Conservation (phyloP, 37 sponge, comb jelly and placozoan species). For the Spongilla lacustris region DNA sequence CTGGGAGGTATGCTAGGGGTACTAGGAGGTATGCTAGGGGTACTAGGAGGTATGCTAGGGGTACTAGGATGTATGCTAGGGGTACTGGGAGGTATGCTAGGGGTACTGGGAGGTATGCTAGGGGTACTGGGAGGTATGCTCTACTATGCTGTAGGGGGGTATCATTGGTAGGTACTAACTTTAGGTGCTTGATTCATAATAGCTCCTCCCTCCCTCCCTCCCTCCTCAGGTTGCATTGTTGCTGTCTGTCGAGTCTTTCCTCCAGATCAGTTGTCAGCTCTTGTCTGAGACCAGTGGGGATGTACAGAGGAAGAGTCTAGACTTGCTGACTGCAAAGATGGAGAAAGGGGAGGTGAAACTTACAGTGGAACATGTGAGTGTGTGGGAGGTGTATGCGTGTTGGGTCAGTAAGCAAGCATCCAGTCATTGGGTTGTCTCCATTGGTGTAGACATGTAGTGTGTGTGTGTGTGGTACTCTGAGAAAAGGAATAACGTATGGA, state of each 20-base stretch:
- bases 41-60: too few relatives aligned
- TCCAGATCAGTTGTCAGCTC: conserved; percentile 42
- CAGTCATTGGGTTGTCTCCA: too few relatives aligned
- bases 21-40: too few relatives aligned
- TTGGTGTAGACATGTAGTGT: background rate
- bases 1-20: too few relatives aligned
- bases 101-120: conserved; percentile 37
- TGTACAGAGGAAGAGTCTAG: conserved; percentile 43
- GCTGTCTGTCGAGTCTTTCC: conserved; percentile 44
- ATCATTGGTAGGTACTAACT: too few relatives aligned
- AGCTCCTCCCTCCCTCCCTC: too few relatives aligned
- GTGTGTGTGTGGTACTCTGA: background rate
- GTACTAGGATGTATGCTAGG: too few relatives aligned
- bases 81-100: too few relatives aligned
- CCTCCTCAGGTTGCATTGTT: conserved; percentile 38
- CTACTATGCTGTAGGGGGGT: too few relatives aligned
- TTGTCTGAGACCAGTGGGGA: conserved; percentile 4
- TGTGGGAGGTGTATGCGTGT: background rate
- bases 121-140: background rate
- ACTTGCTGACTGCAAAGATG: conserved; percentile 39
- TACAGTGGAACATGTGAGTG: conserved; percentile 37
- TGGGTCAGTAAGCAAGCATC: background rate
- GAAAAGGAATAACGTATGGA: too few relatives aligned
- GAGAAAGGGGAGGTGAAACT: conserved; percentile 5
- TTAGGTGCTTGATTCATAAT: too few relatives aligned